These are phyloP conservation scores for Platerodrilus igneus DNA, from an alignment of 2,888 invertebrate species.

Conservation along the genomic window DNA sequence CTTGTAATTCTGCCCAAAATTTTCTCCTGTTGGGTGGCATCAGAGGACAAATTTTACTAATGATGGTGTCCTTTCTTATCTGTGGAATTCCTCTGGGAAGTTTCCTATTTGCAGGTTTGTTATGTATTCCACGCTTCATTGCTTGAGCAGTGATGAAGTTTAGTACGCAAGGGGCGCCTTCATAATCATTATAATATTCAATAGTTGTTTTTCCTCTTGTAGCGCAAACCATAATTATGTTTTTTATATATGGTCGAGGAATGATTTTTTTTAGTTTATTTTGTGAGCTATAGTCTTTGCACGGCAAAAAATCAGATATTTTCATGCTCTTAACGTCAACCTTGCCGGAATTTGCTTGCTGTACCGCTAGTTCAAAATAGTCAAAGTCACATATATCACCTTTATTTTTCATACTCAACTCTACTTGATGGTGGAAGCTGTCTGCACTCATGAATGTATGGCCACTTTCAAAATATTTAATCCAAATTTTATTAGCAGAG, in stretches of 20 bases:
- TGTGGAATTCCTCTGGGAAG: too few species aligned
- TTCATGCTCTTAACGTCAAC: background rate
- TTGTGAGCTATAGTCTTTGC: conserved; percentile 1
- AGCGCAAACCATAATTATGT: background rate
- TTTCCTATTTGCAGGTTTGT: too few species aligned
- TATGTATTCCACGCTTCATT: too few species aligned
- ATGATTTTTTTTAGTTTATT: conserved; percentile 3
- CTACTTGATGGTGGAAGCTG: conserved; percentile 36
- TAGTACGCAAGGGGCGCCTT: too few species aligned
- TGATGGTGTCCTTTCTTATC: too few species aligned
- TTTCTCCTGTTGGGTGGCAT: too few species aligned
- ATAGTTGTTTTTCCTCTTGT: background rate
- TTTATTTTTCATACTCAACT: conserved; percentile 30
- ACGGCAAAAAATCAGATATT: background rate
- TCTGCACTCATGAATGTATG: conserved; percentile 38
- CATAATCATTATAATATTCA: too few species aligned
- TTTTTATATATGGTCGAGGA: conserved; percentile 7
- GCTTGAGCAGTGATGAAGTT: too few species aligned
- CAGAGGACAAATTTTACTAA: too few species aligned
- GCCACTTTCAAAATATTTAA: conserved; percentile 31
- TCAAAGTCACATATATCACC: conserved; percentile 27
- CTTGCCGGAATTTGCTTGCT: conserved; percentile 19
- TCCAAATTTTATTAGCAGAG: conserved; percentile 8
- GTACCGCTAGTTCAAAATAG: conserved; percentile 25
- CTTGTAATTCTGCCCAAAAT: too few species aligned